Conservation (phyloP, 2,113 vertebrate genomes). For the Loxodonta africana region DNA sequence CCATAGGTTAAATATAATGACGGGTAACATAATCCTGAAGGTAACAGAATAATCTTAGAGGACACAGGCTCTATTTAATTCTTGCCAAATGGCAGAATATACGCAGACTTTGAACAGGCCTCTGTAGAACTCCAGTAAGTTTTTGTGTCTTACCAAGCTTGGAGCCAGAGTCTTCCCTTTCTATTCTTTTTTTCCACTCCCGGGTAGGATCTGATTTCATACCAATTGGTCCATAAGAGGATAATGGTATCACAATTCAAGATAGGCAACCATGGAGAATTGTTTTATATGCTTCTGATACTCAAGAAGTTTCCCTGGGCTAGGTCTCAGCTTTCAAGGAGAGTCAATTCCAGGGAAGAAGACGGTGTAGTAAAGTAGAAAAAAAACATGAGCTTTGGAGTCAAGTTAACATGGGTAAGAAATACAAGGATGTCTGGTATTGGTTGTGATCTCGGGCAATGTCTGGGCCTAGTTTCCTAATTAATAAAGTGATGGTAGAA, state of each 20-base stretch:
- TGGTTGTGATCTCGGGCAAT: background rate
- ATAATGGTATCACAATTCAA: slow-evolving; percentile 80
- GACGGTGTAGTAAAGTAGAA: slow-evolving; percentile 7
- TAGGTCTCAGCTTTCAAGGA: slow-evolving; percentile 75
- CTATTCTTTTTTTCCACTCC: slow-evolving; percentile 72
- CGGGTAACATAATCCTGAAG: slow-evolving; percentile 83
- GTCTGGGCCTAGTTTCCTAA: background rate
- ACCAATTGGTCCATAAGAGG: slow-evolving; percentile 79
- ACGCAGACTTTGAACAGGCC: slow-evolving; percentile 77
- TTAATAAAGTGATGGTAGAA: background rate
- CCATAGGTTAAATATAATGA: slow-evolving; percentile 82
- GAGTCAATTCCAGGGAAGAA: slow-evolving; percentile 75
- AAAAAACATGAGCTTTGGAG: background rate
- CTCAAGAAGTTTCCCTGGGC: slow-evolving; percentile 71
- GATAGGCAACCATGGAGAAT: slow-evolving; percentile 84
- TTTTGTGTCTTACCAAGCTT: slow-evolving; percentile 70
- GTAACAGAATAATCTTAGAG: slow-evolving; percentile 83
- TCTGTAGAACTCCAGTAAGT: slow-evolving; percentile 55
- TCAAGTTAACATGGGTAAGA: background rate
- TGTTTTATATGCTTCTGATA: slow-evolving; percentile 81
- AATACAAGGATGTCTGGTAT: slow-evolving; percentile 6
- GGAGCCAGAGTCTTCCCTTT: slow-evolving; percentile 67
- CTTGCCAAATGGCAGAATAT: slow-evolving; percentile 81
- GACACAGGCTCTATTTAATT: slow-evolving; percentile 83
- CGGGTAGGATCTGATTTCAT: slow-evolving; percentile 80